These are phyloP conservation scores for Melieria crassipennis DNA, from an alignment of 2,888 invertebrate species.

Conservation along the genomic window DNA sequence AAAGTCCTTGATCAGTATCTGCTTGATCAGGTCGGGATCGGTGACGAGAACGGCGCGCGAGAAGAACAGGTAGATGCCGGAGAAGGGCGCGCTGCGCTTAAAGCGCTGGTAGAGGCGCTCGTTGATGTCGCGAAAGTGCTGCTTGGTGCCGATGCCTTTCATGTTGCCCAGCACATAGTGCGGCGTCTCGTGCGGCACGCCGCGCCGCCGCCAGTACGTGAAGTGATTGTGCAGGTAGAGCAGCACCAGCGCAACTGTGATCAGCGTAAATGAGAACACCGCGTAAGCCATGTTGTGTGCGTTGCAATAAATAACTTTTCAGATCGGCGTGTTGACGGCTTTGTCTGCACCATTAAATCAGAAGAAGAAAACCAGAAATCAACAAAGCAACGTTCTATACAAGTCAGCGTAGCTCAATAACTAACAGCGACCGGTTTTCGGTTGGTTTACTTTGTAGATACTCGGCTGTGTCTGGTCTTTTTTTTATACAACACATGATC, in stretches of 20 bases:
- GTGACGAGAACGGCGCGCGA: constrained; percentile 41
- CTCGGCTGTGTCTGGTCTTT: no score
- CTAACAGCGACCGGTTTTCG: no score
- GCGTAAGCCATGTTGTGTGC: not conserved
- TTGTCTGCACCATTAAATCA: no score
- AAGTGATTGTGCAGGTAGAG: constrained; percentile 1
- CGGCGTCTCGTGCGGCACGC: constrained; percentile 47
- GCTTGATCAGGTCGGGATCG: constrained; percentile 51
- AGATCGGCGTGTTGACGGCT: no score
- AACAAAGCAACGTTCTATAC: no score
- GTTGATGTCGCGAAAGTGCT: constrained; percentile 46
- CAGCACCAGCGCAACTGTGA: not conserved
- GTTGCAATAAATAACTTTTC: no score
- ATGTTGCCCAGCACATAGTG: constrained; percentile 48
- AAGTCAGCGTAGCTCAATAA: no score
- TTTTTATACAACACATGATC: no score
- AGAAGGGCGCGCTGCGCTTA: constrained; percentile 48
- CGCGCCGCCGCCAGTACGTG: constrained; percentile 48
- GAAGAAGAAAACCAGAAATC: no score
- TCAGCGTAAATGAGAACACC: not conserved
- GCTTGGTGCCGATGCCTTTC: constrained; percentile 42
- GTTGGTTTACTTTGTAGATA: no score
- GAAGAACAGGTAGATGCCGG: constrained; percentile 47
- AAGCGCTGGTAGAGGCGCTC: constrained; percentile 28
- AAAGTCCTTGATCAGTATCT: constrained; percentile 52